Evolutionary conservation across 2,888 invertebrate species (phyloP), one percentile per base, ranked within the genome.

Genomic region (Clitarchus hookeri): DNA sequence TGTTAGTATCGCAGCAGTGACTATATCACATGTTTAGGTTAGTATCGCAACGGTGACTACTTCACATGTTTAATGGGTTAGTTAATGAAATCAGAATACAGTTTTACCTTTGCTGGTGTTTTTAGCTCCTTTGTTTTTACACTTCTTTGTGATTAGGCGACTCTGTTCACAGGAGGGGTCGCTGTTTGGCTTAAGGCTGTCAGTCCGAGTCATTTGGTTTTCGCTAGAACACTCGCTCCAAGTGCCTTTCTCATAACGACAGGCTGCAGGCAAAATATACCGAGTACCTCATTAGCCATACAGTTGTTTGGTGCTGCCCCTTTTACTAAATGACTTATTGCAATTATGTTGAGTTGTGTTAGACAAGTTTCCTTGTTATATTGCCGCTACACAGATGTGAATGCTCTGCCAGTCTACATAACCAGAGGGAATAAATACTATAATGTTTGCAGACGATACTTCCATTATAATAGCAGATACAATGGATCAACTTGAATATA

Each of bases 221-320:
- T 95, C 95, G 88, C 94, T 93, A 90, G 94, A 94, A 92, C 97
- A 97, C 90, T 96, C 96, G 91, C 95, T 95, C 97, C 97, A 97
- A 88, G 96, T 93, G 65, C 97, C 96, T 91, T 97, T 97, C 90
- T 97, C 97, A 92, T 97, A 97, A 89, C 97, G 96, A 92, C 97
- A 97, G 89, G 97, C 97, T 96, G 90, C 86, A 89, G 88, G 85
- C 84, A 86, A 85, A 85, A 85, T 65, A 65, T 65, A 65, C 65
- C 65, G 65, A 65, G n/a, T 11, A 65, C 16, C 65, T 65, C 65
- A 65, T 65, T 65, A 65, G 65, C 65, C 65, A 65, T 19, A 65
- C 65, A 65, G 13, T 65, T n/a, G 65, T 19, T n/a, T 9, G 19
- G 65, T 1, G n/a, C 65, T 65, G 65, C 65, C 65, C n/a, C 65